Base-by-base conservation (phyloP, 2,888 invertebrate species). In the Timandra comae region DNA sequence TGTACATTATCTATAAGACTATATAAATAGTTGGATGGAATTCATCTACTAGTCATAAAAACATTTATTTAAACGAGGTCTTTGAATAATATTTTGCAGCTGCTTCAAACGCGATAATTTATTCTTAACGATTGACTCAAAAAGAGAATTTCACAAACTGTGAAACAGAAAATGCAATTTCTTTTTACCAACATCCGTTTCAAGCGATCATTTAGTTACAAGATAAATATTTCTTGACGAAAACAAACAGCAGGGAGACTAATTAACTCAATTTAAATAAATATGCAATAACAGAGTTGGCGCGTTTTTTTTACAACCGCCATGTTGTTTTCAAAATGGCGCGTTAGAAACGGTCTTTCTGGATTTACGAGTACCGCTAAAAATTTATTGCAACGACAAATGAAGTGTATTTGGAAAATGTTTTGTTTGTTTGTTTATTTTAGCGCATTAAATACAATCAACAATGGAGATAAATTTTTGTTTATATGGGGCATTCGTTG, bases 211-310 rank as follows among this genome's bases (percentile, higher is more conserved):
- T 16, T 16, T 13, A 27, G 8, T 7, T 9, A 43, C 22, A 12
- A 37, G 42, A 58, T 50, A 47, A 53, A 52, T 46, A 41, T 44
- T 46, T 46, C 38, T 25, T 32, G 38, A 46, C 35, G 45, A 52
- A n/a, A 53, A 56, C 47, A 55, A 54, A 56, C 53, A 46, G 46
- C 31, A 41, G 29, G 45, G 43, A 37, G 39, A 50, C 52, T 67
- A 67, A 69, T 69, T 66, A 60, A 49, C 37, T 16, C 46, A 55
- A 69, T 69, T 66, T 65, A 60, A 68, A 69, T 65, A 67, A 65
- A 69, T 59, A 67, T 55, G 55, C 62, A 56, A 58, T 64, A 56
- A 36, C 26, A 60, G 55, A 49, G 43, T 37, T 47, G 45, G 38
- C 46, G 43, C 40, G 49, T 44, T 46, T 55, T 60, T 57, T 55